Evolutionary conservation across 2,888 invertebrate species (phyloP).

Genomic region (Cheilosia vulpina): DNA sequence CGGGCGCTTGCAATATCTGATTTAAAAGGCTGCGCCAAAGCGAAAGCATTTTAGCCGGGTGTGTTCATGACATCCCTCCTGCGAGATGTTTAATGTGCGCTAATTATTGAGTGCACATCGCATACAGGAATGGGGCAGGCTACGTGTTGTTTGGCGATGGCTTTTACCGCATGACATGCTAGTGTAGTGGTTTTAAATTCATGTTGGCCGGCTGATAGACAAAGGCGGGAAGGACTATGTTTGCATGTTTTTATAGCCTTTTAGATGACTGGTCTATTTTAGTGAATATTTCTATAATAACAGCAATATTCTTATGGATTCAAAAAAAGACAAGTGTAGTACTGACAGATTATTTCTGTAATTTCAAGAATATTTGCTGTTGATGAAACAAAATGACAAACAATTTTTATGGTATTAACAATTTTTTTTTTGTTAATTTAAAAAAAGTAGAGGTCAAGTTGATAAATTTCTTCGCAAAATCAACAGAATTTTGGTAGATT

Average conservation of each 20-base stretch:
- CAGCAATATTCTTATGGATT: no score
- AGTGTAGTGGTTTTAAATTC: slow-evolving; percentile 26
- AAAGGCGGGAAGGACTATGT: neutral
- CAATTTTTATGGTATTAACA: no score
- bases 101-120: slow-evolving; percentile 59
- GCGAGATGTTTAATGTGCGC: slow-evolving; percentile 55
- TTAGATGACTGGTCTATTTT: neutral
- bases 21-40: slow-evolving; percentile 28
- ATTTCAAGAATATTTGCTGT: no score
- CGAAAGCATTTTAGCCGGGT: slow-evolving; percentile 28
- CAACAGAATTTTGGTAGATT: no score
- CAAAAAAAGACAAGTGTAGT: no score
- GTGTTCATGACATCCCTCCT: slow-evolving; percentile 57
- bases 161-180: slow-evolving; percentile 18
- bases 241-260: slow-evolving; percentile 10
- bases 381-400: no score
- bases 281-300: no score
- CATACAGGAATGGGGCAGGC: slow-evolving; percentile 46
- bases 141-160: slow-evolving; percentile 11
- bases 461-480: no score
- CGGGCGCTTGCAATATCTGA: slow-evolving; percentile 16
- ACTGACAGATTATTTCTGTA: no score
- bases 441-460: no score
- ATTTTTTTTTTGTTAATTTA: no score
- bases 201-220: neutral